phyloP scores from a whole-genome alignment of 2,113 vertebrate species.

The Greenwoodochromis staneri region DNA sequence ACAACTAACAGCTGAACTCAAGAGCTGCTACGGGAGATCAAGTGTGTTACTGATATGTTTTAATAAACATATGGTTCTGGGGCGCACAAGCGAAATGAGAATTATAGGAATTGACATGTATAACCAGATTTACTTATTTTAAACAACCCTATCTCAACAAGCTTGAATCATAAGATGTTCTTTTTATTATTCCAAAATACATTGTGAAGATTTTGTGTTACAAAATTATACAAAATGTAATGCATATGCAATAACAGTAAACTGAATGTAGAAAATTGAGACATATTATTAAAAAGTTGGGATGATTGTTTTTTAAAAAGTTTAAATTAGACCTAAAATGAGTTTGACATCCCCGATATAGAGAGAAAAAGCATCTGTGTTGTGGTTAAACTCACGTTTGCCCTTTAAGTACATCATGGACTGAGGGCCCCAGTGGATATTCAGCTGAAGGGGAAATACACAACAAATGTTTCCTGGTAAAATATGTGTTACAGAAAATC shows the following conservation, averaged over 20 bases:
- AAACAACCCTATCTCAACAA: neutral
- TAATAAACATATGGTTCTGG: neutral
- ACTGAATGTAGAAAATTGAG: neutral
- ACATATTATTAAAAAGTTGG: neutral
- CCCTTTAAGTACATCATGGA: slow-evolving; percentile 77
- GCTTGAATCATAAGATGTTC: neutral
- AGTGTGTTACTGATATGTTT: neutral
- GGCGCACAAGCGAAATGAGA: neutral
- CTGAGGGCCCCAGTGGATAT: slow-evolving; percentile 71
- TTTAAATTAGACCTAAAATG: neutral
- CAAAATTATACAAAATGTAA: neutral
- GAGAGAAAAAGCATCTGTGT: neutral
- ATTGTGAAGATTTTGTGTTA: neutral
- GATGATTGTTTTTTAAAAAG: neutral
- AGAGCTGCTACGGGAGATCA: neutral
- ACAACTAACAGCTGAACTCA: neutral
- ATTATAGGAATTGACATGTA: neutral
- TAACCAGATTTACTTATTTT: neutral
- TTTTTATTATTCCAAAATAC: neutral
- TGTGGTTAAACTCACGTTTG: slow-evolving; percentile 63
- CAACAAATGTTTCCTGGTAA: neutral
- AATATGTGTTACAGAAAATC: neutral
- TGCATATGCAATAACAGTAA: neutral
- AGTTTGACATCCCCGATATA: neutral
- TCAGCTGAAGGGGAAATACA: slow-evolving; percentile 9